A percentile compares a stretch with the other conserved stretches of the same genome.
These are phyloP conservation scores for Ellobius talpinus DNA, from an alignment of 2,113 vertebrate species.

Conservation along the genomic window DNA sequence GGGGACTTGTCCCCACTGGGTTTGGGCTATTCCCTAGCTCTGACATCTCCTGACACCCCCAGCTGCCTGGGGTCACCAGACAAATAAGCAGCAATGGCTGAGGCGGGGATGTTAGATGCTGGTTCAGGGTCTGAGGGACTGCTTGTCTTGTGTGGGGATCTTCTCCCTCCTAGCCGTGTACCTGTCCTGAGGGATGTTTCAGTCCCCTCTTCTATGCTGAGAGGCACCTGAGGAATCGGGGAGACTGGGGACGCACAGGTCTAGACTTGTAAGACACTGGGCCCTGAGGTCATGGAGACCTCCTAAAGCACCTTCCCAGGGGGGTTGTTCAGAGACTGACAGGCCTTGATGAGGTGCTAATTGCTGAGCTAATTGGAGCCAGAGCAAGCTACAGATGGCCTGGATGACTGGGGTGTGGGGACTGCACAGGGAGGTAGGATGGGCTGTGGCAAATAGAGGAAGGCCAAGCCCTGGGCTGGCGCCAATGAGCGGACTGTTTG, in stretches of 20 bases:
- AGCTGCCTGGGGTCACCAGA: background rate
- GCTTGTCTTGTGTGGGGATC: background rate
- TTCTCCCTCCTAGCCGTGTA: background rate
- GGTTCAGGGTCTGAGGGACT: no score
- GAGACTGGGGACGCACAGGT: conserved; percentile 7
- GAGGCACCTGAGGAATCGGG: background rate
- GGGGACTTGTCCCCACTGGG: background rate
- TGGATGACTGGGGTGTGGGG: background rate
- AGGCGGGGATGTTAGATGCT: background rate
- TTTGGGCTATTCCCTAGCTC: background rate
- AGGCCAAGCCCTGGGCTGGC: background rate
- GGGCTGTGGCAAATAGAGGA: background rate
- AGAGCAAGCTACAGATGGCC: conserved; percentile 45
- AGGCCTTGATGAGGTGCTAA: conserved; percentile 65
- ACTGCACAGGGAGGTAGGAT: background rate
- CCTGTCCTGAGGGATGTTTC: background rate
- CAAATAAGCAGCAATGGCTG: background rate
- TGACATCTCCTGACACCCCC: background rate
- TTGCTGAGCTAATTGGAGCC: conserved; percentile 67
- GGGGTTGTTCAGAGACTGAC: conserved; percentile 41
- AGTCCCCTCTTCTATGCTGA: no score
- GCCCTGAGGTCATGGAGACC: conserved; percentile 2
- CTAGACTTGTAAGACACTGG: conserved; percentile 38
- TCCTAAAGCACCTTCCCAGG: conserved; percentile 31
- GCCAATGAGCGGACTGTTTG: background rate